Conservation (phyloP, 2,888 invertebrate genomes). For the Hylaea fasciaria region DNA sequence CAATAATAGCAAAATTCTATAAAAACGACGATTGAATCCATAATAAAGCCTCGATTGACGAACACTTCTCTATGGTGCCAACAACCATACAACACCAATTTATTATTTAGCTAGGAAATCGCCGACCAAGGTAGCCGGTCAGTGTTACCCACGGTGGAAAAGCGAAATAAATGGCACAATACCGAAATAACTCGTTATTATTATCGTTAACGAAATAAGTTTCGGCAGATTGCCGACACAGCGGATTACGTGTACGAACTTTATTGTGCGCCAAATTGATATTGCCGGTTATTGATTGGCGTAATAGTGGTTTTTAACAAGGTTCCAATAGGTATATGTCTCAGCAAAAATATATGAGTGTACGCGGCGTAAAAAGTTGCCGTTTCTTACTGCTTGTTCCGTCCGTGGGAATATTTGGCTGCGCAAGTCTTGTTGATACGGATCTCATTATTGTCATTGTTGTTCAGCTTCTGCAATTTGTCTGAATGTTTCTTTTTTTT, state of each 20-base stretch:
- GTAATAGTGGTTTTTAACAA: conserved; percentile 11
- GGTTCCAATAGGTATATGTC: background rate
- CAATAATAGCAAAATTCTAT: too few species aligned
- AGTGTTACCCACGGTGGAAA: background rate
- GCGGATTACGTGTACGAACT: conserved; percentile 46
- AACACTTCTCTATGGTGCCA: too few species aligned
- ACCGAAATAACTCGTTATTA: conserved; percentile 59
- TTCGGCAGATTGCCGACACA: conserved; percentile 48
- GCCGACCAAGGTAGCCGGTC: background rate
- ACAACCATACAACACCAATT: too few species aligned
- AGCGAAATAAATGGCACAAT: conserved; percentile 36
- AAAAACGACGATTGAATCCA: too few species aligned
- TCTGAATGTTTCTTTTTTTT: too few species aligned
- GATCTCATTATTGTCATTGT: too few species aligned
- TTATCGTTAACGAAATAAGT: conserved; percentile 61
- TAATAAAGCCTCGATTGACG: too few species aligned
- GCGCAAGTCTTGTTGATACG: too few species aligned
- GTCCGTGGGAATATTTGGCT: too few species aligned
- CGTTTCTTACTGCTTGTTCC: too few species aligned
- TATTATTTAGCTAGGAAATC: background rate
- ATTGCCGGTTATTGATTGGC: conserved; percentile 26
- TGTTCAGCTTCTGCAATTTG: too few species aligned
- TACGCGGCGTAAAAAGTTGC: background rate
- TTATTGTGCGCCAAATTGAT: conserved; percentile 47
- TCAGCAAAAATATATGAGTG: background rate